Percentiles rank a stretch among this genome's conserved stretches.
Conservation (phyloP, 2,113 vertebrate species). For the Taurulus bubalis region DNA sequence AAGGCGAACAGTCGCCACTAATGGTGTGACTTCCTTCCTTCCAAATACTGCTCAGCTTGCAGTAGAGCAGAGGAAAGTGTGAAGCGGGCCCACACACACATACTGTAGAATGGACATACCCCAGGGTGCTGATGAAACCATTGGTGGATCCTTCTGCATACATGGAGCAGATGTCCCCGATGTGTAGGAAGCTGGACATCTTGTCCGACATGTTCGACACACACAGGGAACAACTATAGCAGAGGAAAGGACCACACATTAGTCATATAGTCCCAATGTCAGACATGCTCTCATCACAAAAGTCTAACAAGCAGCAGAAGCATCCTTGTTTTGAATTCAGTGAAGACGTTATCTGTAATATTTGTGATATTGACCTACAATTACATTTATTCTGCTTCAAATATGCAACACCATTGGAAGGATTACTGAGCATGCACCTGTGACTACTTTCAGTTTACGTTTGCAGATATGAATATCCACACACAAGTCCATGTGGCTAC, state of each 20-base stretch:
- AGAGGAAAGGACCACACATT: slow-evolving; percentile 43
- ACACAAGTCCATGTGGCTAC: neutral
- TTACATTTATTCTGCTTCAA: neutral
- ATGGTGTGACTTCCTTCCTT: slow-evolving; percentile 4
- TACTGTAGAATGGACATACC: slow-evolving; percentile 83
- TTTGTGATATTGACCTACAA: neutral
- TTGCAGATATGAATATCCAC: neutral
- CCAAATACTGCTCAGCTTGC: slow-evolving; percentile 13
- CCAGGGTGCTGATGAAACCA: slow-evolving; percentile 97
- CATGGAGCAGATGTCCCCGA: slow-evolving; percentile 97
- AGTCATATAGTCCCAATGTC: neutral
- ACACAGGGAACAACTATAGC: slow-evolving; percentile 70
- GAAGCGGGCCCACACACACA: slow-evolving; percentile 20
- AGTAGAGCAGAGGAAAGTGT: slow-evolving; percentile 10
- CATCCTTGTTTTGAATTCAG: neutral
- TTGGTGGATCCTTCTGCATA: slow-evolving; percentile 98
- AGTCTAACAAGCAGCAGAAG: neutral
- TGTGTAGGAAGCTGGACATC: slow-evolving; percentile 98
- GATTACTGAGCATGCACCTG: neutral
- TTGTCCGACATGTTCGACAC: slow-evolving; percentile 93
- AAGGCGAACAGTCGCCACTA: neutral
- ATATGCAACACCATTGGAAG: neutral
- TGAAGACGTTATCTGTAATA: neutral
- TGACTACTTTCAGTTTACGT: neutral
- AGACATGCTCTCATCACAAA: neutral